A percentile compares a stretch with the other conserved stretches of the same genome.
Conservation (phyloP, 2,113 vertebrate species). For the Donacobius atricapilla region DNA sequence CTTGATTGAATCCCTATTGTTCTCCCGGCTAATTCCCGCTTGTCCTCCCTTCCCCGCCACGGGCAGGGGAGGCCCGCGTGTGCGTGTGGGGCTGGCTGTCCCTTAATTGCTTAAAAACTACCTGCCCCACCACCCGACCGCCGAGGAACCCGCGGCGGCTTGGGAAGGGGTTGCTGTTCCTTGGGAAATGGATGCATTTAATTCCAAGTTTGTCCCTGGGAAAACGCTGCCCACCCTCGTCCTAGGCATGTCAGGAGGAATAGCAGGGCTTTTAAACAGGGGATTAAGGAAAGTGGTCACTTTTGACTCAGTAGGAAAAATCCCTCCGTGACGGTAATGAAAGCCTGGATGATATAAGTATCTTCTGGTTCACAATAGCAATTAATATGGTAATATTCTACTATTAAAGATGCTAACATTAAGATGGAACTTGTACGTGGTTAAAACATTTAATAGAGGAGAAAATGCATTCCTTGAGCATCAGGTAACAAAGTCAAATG, state of each 20-base stretch:
- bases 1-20: slow-evolving; percentile 71
- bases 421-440: slow-evolving; percentile 62
- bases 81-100: neutral
- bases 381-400: slow-evolving; percentile 77
- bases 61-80: neutral
- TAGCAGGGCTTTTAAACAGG: slow-evolving; percentile 57
- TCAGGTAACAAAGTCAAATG: slow-evolving; percentile 68
- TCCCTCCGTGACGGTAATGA: slow-evolving; percentile 70
- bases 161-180: neutral
- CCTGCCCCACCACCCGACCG: neutral
- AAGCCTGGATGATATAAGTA: slow-evolving; percentile 73
- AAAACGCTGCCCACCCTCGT: neutral
- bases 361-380: slow-evolving; percentile 75
- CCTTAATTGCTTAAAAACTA: slow-evolving; percentile 39
- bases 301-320: slow-evolving; percentile 73
- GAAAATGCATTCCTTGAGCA: slow-evolving; percentile 52
- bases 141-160: neutral
- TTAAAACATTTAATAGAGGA: slow-evolving; percentile 70
- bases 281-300: slow-evolving; percentile 73
- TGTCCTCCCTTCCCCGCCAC: slow-evolving; percentile 31
- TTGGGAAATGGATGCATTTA: neutral
- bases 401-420: slow-evolving; percentile 74
- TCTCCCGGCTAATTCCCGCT: slow-evolving; percentile 49
- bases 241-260: slow-evolving; percentile 36
- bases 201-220: slow-evolving; percentile 38